Conservation (phyloP, 35 echinoderm and acorn worm genomes). For the Lytechinus variegatus region DNA sequence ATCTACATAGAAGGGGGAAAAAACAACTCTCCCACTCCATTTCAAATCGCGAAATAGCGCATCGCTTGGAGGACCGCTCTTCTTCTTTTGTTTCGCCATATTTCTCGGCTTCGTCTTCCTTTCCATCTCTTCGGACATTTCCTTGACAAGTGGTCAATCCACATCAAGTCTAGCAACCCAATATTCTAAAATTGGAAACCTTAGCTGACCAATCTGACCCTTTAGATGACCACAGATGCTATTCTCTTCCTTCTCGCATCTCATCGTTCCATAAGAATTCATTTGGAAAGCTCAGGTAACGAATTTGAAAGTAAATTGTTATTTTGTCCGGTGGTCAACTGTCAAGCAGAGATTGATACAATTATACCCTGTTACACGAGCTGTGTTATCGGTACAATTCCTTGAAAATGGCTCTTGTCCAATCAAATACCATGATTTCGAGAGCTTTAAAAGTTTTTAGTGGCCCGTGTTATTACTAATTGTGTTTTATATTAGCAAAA, state of each 20-base stretch:
- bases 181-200: conserved; percentile 13
- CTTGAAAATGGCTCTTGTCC: too few relatives aligned
- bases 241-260: not conserved
- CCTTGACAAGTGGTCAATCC: conserved; percentile 16
- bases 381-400: too few relatives aligned
- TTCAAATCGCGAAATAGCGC: not conserved
- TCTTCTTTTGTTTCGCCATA: not conserved
- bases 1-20: too few relatives aligned
- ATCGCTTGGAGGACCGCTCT: not conserved
- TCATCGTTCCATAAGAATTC: not conserved
- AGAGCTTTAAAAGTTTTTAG: too few relatives aligned
- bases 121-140: not conserved
- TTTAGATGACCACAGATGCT: not conserved
- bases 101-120: not conserved
- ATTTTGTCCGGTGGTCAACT: not conserved
- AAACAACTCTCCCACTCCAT: not conserved
- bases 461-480: too few relatives aligned
- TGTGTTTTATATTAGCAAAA: too few relatives aligned
- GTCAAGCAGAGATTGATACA: not conserved
- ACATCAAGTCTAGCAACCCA: not conserved
- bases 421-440: too few relatives aligned
- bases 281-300: conserved; percentile 6
- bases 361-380: not conserved
- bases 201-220: not conserved
- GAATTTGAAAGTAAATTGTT: conserved; percentile 21